Evolutionary conservation across 1,140 invertebrate species (phyloP), one percentile per base, ranked within the genome.

Genomic region (Cyrtorhinus lividipennis): DNA sequence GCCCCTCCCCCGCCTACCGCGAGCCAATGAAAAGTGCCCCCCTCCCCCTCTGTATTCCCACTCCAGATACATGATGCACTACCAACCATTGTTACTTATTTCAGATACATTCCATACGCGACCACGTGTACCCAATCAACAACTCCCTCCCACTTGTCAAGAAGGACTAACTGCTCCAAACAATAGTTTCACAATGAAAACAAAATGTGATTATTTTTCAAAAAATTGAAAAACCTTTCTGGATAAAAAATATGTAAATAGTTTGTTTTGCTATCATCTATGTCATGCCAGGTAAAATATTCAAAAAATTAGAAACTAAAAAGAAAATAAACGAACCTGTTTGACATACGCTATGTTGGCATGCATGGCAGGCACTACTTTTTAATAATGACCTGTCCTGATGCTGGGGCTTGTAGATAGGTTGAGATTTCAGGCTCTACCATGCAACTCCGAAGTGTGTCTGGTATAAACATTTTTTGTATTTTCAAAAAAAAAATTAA

Each of bases 371-470:
- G 62, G 46, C 26, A 59, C 15, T 38, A 63, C 48, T 2, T 26
- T n/a, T 24, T 24, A 58, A 48, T 62, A 74, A 73, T 77, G 77
- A 86, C 85, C 84, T 87, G 85, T 80, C 84, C 84, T 73, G 84
- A 83, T 73, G 84, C 85, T 76, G 85, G 84, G 74, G 84, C 83
- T 77, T 87, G 85, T 71, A 86, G 82, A 76, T 86, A 87, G 71
- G 84, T 84, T 72, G 84, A 85, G 71, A 87, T 84, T 83, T 87
- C 85, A 75, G 84, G 84, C 79, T 86, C 84, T 79, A 87, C 83
- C 85, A 86, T 87, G 79, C 84, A 86, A 81, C 83, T 86, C 76
- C 84, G 82, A 71, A 86, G 76, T 69, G 83, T 81, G 71, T 87
- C 85, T 73, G 84, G 84, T 80, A 86, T 85, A 76, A 86, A 86